Conservation (phyloP, 1,140 invertebrate species). For the Heterodera carotae region DNA sequence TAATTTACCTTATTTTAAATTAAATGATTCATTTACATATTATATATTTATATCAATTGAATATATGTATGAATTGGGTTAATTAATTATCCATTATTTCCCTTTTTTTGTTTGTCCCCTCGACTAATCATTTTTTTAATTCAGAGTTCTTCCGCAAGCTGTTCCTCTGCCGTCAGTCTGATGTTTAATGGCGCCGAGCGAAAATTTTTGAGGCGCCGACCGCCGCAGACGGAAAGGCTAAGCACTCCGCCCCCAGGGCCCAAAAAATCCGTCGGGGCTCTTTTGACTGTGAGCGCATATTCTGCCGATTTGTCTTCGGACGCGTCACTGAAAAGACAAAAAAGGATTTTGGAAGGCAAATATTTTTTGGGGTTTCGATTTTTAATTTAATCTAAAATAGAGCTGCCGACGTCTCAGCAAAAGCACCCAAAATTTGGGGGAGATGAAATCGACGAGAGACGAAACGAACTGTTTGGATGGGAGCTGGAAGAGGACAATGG, state of each 20-base stretch:
- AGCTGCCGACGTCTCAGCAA: neutral
- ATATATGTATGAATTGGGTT: too few relatives aligned
- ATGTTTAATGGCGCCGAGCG: neutral
- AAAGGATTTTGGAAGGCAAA: neutral
- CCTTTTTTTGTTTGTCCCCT: neutral
- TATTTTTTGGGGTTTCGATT: neutral
- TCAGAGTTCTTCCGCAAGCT: conserved; percentile 17
- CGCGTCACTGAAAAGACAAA: conserved; percentile 9
- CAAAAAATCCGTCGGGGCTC: neutral
- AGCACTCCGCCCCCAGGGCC: conserved; percentile 9
- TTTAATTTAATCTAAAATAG: neutral
- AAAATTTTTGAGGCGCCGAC: neutral
- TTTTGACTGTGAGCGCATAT: conserved; percentile 31
- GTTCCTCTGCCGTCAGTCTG: conserved; percentile 19
- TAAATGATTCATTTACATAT: too few relatives aligned
- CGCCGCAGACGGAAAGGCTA: conserved; percentile 1
- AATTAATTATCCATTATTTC: too few relatives aligned
- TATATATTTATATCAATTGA: too few relatives aligned
- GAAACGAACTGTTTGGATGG: neutral
- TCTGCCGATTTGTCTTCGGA: conserved; percentile 40
- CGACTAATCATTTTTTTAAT: neutral
- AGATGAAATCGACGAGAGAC: neutral
- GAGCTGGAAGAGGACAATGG: neutral
- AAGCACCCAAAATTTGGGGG: conserved; percentile 11
- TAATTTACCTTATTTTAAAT: too few relatives aligned